phyloP scores from a whole-genome alignment of 2,113 vertebrate genomes.

The Motacilla tschutschensis region DNA sequence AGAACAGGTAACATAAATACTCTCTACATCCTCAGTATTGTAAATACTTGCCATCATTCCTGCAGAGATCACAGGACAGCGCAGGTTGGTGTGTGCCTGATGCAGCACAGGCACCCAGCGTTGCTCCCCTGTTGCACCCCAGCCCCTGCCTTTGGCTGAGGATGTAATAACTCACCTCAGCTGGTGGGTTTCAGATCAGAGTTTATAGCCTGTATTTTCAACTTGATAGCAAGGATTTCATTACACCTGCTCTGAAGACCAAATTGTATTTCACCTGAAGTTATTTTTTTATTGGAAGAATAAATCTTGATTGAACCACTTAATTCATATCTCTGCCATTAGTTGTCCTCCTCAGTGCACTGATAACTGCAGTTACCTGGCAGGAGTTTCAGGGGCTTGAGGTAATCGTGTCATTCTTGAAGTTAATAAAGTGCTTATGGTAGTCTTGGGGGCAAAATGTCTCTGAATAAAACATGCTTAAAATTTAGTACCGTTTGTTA shows the following conservation, averaged over 20 bases:
- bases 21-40: not conserved
- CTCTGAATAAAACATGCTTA: conserved; percentile 12
- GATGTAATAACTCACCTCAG: not conserved
- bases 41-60: not conserved
- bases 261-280: conserved; percentile 30
- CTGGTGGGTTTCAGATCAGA: not conserved
- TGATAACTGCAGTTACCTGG: conserved; percentile 2
- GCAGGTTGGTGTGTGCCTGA: not conserved
- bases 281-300: conserved; percentile 32
- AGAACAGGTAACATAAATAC: not conserved
- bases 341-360: not conserved
- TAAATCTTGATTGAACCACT: conserved; percentile 30
- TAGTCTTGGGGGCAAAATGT: conserved; percentile 20
- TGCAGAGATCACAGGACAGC: not conserved
- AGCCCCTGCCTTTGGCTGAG: not conserved
- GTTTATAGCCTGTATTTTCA: not conserved
- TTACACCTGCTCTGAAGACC: conserved; percentile 15
- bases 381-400: not conserved
- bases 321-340: conserved; percentile 6
- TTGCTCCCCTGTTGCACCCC: not conserved
- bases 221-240: conserved; percentile 16
- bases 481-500: not conserved
- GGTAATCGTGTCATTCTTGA: conserved; percentile 1
- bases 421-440: conserved; percentile 26
- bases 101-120: fast-evolving